Conservation (phyloP, 2,113 vertebrate species). For the Silurus meridionalis region DNA sequence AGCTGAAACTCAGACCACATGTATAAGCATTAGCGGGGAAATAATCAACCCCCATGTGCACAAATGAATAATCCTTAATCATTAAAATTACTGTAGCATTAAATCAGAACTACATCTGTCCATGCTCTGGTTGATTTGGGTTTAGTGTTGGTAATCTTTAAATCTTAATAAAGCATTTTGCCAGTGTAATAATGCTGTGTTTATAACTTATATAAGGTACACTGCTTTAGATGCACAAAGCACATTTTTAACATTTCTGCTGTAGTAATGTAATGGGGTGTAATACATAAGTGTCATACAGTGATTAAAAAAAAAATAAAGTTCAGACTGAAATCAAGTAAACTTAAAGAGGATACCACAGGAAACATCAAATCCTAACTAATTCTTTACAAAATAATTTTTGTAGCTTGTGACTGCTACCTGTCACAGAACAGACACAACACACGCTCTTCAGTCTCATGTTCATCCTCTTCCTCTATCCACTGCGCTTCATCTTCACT, state of each 20-base stretch:
- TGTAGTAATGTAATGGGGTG: not conserved
- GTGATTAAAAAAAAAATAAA: not conserved
- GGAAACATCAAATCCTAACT: not conserved
- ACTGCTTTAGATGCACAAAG: not conserved
- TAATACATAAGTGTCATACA: not conserved
- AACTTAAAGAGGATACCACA: not conserved
- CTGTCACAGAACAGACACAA: conserved; percentile 88
- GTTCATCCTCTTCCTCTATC: conserved; percentile 60
- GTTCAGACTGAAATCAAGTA: not conserved
- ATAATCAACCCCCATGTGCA: not conserved
- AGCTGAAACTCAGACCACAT: not conserved
- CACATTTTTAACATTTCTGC: not conserved
- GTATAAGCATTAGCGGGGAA: not conserved
- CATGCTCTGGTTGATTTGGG: not conserved
- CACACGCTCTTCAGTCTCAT: conserved; percentile 56
- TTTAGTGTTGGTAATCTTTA: not conserved
- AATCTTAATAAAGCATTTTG: too few relatives aligned
- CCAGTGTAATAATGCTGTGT: not conserved
- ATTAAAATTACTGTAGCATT: not conserved
- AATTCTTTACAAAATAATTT: not conserved
- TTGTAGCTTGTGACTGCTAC: conserved; percentile 60
- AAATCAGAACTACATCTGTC: not conserved
- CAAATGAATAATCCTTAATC: not conserved
- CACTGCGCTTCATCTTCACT: conserved; percentile 75
- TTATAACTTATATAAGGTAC: not conserved